Conservation (phyloP, 2,113 vertebrate species). For the Charina bottae region DNA sequence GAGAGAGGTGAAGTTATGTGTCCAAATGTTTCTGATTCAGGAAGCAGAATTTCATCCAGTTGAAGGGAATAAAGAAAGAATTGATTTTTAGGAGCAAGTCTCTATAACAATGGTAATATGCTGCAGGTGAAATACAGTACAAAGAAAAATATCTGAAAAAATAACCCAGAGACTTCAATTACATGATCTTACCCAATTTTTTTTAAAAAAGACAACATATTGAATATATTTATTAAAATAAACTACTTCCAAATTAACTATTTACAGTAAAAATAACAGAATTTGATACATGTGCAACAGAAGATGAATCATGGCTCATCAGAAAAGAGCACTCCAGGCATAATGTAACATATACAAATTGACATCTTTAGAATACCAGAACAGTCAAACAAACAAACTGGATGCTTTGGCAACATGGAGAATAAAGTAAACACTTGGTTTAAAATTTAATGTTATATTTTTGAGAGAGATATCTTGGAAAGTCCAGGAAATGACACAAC, state of each 20-base stretch:
- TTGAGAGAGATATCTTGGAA: conserved; percentile 19
- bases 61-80: conserved; percentile 32
- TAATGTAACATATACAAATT: conserved; percentile 29
- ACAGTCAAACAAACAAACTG: conserved; percentile 33
- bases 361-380: conserved; percentile 34
- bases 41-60: background rate
- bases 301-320: conserved; percentile 39
- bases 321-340: conserved; percentile 55
- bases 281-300: conserved; percentile 72
- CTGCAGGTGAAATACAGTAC: conserved; percentile 53
- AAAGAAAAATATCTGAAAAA: conserved; percentile 66
- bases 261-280: conserved; percentile 75
- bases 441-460: conserved; percentile 35
- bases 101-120: conserved; percentile 41
- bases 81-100: conserved; percentile 41
- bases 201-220: conserved; percentile 65
- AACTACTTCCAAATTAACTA: conserved; percentile 77
- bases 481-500: conserved; percentile 41
- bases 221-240: conserved; percentile 84
- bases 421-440: conserved; percentile 55
- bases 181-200: conserved; percentile 71
- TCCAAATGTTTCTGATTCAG: background rate
- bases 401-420: conserved; percentile 53
- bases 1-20: background rate
- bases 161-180: conserved; percentile 68